A percentile compares a stretch with the other conserved stretches of the same genome.
These are phyloP conservation scores for Cancer borealis DNA, from an alignment of 2,888 invertebrate genomes.

Conservation along the genomic window DNA sequence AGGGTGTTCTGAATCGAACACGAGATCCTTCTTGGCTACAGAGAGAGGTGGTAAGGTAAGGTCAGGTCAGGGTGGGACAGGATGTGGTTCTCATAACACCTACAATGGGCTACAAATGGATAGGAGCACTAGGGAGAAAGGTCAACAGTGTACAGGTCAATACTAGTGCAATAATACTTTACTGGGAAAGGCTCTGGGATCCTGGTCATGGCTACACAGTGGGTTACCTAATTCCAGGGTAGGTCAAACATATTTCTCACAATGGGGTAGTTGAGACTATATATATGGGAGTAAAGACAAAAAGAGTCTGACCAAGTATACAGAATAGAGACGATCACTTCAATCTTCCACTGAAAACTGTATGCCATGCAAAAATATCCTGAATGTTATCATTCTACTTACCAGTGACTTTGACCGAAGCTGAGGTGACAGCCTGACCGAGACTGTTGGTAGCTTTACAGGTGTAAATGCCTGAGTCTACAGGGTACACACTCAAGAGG, in stretches of 20 bases:
- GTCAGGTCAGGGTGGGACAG: constrained; percentile 46
- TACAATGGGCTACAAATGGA: constrained; percentile 32
- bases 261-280: constrained; percentile 11
- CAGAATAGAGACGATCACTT: not conserved
- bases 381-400: constrained; percentile 73
- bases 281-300: constrained; percentile 24
- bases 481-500: constrained; percentile 96
- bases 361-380: not conserved
- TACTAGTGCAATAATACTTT: not conserved
- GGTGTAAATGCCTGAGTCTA: constrained; percentile 97
- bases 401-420: constrained; percentile 90
- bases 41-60: constrained; percentile 63
- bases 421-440: constrained; percentile 96
- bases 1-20: constrained; percentile 91
- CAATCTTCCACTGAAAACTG: constrained; percentile 3
- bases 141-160: not conserved
- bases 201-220: constrained; percentile 33
- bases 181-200: not conserved
- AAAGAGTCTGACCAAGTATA: not conserved
- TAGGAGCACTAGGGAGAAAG: not conserved
- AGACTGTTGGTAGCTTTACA: constrained; percentile 96
- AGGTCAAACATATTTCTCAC: not conserved
- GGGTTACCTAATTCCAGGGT: not conserved
- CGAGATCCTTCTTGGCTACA: constrained; percentile 86
- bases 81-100: not conserved